phyloP scores from a whole-genome alignment of 2,888 invertebrate species.

The Diogma glabrata region DNA sequence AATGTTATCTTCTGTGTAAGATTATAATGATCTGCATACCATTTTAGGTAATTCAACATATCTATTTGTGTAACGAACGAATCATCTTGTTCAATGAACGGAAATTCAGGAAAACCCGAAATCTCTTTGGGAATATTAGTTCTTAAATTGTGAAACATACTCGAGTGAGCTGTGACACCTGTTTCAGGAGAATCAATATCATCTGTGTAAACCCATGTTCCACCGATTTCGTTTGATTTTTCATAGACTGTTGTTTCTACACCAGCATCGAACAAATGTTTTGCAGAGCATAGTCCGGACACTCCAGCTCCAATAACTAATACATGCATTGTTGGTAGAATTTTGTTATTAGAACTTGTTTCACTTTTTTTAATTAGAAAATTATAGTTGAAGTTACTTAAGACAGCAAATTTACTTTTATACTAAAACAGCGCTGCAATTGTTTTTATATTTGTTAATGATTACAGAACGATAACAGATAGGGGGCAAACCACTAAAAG shows the following conservation, averaged over 20 bases:
- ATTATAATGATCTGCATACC: conserved; percentile 53
- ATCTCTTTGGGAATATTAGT: conserved; percentile 82
- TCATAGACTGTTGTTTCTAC: conserved; percentile 55
- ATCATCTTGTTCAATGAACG: conserved; percentile 52
- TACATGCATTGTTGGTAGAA: too few species aligned
- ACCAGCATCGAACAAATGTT: conserved; percentile 42
- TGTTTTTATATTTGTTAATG: too few species aligned
- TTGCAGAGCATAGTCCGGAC: conserved; percentile 66
- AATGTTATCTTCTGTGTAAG: conserved; percentile 44
- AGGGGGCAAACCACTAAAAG: too few species aligned
- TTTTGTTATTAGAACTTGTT: too few species aligned
- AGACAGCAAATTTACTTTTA: too few species aligned
- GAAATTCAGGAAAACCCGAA: conserved; percentile 77
- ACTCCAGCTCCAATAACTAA: conserved; percentile 78
- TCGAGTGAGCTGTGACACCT: conserved; percentile 64
- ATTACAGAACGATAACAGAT: too few species aligned
- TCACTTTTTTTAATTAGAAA: too few species aligned
- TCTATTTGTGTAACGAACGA: conserved; percentile 60
- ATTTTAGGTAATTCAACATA: conserved; percentile 55
- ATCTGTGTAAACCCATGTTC: conserved; percentile 79
- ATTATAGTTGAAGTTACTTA: too few species aligned
- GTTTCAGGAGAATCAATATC: too few species aligned
- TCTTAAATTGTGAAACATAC: conserved; percentile 77
- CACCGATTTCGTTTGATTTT: conserved; percentile 58
- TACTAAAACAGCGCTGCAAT: too few species aligned